Conservation (phyloP, 2,888 invertebrate species). For the Drosophila anomalata region DNA sequence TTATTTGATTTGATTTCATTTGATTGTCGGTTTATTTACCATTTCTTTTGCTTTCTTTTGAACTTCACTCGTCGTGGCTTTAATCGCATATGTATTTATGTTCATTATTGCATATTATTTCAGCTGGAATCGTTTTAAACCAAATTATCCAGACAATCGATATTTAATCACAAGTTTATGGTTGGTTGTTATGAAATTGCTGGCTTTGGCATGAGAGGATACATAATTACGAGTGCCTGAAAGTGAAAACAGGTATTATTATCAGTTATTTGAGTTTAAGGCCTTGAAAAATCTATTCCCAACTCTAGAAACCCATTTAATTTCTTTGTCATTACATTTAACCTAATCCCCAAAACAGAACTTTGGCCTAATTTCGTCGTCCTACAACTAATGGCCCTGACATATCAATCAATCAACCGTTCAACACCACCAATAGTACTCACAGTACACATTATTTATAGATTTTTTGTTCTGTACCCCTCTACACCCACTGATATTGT, state of each 20-base stretch:
- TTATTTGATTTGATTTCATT: slow-evolving; percentile 31
- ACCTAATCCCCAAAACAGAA: slow-evolving; percentile 19
- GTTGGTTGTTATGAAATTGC: slow-evolving; percentile 58
- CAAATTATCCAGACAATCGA: slow-evolving; percentile 62
- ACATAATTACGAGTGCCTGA: slow-evolving; percentile 13
- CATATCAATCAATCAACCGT: slow-evolving; percentile 65
- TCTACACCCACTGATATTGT: slow-evolving; percentile 18
- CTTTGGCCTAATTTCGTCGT: slow-evolving; percentile 61
- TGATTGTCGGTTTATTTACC: slow-evolving; percentile 30
- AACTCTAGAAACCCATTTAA: not conserved
- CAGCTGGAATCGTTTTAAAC: slow-evolving; percentile 56
- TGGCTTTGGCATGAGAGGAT: slow-evolving; percentile 37
- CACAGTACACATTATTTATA: slow-evolving; percentile 42
- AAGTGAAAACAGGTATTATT: slow-evolving; percentile 28
- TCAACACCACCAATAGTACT: slow-evolving; percentile 12
- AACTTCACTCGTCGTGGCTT: slow-evolving; percentile 18
- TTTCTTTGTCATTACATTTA: slow-evolving; percentile 1
- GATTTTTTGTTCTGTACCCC: slow-evolving; percentile 37
- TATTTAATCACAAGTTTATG: slow-evolving; percentile 66
- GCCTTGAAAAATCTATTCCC: no score
- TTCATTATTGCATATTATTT: slow-evolving; percentile 66
- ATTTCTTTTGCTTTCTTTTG: slow-evolving; percentile 30
- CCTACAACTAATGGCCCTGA: slow-evolving; percentile 56
- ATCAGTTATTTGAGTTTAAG: not conserved
- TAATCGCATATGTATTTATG: slow-evolving; percentile 32